Percentiles rank a stretch among this genome's conserved stretches.
Conservation (phyloP, 1,140 invertebrate species). For the Drosophila bocki region DNA sequence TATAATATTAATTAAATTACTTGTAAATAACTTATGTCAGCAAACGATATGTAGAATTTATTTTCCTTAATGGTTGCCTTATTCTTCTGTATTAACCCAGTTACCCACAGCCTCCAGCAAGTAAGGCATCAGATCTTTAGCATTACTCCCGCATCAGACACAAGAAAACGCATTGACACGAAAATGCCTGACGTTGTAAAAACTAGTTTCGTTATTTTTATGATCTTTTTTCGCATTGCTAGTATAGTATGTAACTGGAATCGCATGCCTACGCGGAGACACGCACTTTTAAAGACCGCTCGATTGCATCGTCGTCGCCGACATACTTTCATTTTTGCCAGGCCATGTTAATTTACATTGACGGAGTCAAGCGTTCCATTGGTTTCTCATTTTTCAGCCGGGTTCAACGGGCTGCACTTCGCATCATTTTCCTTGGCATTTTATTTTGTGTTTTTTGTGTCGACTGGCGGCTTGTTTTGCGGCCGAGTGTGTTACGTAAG, state of each 20-base stretch:
- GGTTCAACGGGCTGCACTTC: conserved; percentile 38
- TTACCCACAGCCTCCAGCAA: conserved; percentile 9
- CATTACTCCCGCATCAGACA: conserved; percentile 1
- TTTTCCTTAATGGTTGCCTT: too few relatives aligned
- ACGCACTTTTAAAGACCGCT: conserved; percentile 35
- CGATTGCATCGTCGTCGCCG: conserved; percentile 30
- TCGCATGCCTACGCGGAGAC: conserved; percentile 30
- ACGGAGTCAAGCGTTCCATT: conserved; percentile 41
- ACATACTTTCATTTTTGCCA: conserved; percentile 48
- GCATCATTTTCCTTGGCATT: conserved; percentile 37
- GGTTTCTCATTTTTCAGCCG: conserved; percentile 24
- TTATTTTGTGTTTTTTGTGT: conserved; percentile 5
- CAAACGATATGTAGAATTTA: background rate
- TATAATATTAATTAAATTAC: too few relatives aligned
- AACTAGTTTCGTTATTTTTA: conserved; percentile 26
- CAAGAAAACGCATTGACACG: conserved; percentile 10
- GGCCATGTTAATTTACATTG: conserved; percentile 39
- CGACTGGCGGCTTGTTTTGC: conserved; percentile 13
- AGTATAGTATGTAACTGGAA: conserved; percentile 8
- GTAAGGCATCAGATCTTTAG: background rate
- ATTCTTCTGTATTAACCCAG: background rate
- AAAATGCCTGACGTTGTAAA: background rate
- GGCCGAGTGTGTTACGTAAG: conserved; percentile 57
- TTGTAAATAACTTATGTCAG: too few relatives aligned
- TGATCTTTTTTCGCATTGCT: conserved; percentile 1